Evolutionary conservation across 2,888 invertebrate species (phyloP), one percentile per base, ranked within the genome.

Genomic region (Chymomyza caudatula): DNA sequence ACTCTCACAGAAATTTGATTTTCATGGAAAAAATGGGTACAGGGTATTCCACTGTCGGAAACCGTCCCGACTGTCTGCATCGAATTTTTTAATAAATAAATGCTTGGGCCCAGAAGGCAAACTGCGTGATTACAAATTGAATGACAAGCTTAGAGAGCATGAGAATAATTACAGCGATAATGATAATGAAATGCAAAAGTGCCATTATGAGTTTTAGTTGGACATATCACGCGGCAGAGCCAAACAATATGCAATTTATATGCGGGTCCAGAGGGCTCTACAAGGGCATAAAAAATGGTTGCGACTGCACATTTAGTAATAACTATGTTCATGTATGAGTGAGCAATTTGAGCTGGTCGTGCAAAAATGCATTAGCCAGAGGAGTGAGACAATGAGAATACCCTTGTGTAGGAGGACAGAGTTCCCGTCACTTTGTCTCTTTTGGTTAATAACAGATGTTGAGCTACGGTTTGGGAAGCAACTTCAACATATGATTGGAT

Each of bases 21-120:
- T n/a, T n/a, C n/a, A n/a, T n/a, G n/a, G n/a, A n/a, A n/a, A n/a
- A n/a, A n/a, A n/a, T n/a, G n/a, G n/a, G n/a, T n/a, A n/a, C n/a
- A n/a, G n/a, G n/a, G n/a, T n/a, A n/a, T n/a, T n/a, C n/a, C n/a
- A n/a, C n/a, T n/a, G n/a, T n/a, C n/a, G n/a, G n/a, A n/a, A n/a
- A n/a, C n/a, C n/a, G n/a, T n/a, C n/a, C n/a, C n/a, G n/a, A n/a
- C n/a, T n/a, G n/a, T n/a, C n/a, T n/a, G n/a, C 29, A 11, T 37
- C 0, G 29, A 11, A 8, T 37, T 37, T 79, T 77, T 74, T 72
- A 74, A 80, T 80, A 78, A 71, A 81, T 71, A 78, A 74, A 74
- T 66, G 25, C 15, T 17, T 15, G 29, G 62, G 17, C 55, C 1
- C n/a, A 3, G 8, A 4, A 15, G 53, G 60, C 65, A 49, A 57